Conservation (phyloP, 1,140 invertebrate species). For the Anoplophora glabripennis region DNA sequence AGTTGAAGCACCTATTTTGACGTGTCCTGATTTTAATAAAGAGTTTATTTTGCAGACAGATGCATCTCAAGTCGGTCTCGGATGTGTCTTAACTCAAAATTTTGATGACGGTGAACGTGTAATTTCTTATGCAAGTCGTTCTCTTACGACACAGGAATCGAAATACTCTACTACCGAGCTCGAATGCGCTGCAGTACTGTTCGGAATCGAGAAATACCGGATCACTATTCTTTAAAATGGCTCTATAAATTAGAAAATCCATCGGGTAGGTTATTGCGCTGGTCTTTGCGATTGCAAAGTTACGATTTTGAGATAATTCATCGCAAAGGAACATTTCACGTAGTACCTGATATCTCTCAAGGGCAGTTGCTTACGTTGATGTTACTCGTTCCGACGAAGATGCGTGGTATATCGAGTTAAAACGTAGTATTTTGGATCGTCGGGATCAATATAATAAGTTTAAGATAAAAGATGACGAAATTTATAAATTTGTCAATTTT, state of each 20-base stretch:
- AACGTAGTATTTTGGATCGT: too few species aligned
- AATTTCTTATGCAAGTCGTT: slow-evolving; percentile 48
- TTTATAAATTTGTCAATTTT: too few species aligned
- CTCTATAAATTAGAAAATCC: slow-evolving; percentile 45
- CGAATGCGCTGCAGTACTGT: slow-evolving; percentile 52
- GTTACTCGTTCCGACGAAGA: too few species aligned
- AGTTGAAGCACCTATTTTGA: slow-evolving; percentile 11
- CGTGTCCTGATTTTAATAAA: slow-evolving; percentile 18
- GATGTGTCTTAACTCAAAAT: slow-evolving; percentile 37
- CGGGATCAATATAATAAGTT: too few species aligned
- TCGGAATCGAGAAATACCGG: slow-evolving; percentile 48
- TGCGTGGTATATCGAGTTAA: too few species aligned
- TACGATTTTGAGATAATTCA: slow-evolving; percentile 48
- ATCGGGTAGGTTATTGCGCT: slow-evolving; percentile 46
- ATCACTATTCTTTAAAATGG: slow-evolving; percentile 48
- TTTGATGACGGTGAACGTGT: slow-evolving; percentile 31
- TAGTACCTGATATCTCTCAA: slow-evolving; percentile 34
- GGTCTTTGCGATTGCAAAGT: slow-evolving; percentile 45
- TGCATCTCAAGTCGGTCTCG: slow-evolving; percentile 34
- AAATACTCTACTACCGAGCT: slow-evolving; percentile 51
- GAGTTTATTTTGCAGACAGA: slow-evolving; percentile 21
- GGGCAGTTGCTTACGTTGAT: too few species aligned
- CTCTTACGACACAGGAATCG: slow-evolving; percentile 42
- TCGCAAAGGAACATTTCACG: slow-evolving; percentile 40
- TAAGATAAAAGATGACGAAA: too few species aligned